Percentiles rank a stretch among this genome's conserved stretches.
Evolutionary conservation across 2,113 vertebrate species (phyloP).

Genomic region (Passer montanus): DNA sequence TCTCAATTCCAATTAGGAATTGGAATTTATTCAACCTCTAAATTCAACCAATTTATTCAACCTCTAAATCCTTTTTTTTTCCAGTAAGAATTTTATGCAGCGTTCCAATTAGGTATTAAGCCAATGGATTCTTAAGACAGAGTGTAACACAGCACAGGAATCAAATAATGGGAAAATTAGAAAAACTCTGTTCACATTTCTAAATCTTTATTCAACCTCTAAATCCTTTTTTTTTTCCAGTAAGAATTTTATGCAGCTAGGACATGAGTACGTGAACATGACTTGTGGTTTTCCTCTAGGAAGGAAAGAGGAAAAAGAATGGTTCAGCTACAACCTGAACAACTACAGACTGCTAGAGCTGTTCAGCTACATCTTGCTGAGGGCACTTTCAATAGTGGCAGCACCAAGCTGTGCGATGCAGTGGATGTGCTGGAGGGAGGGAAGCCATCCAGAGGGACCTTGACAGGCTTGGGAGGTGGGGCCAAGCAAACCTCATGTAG

Average conservation of each 20-base stretch:
- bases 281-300: neutral
- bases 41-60: too few relatives aligned
- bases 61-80: too few relatives aligned
- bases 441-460: neutral
- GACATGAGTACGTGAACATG: neutral
- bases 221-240: neutral
- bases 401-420: neutral
- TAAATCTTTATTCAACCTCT: neutral
- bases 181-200: neutral
- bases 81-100: too few relatives aligned
- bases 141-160: neutral
- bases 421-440: fast-evolving
- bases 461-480: neutral
- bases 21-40: too few relatives aligned
- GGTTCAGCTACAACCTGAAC: neutral
- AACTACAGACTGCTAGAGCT: neutral
- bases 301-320: neutral
- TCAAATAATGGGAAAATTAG: neutral
- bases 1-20: neutral
- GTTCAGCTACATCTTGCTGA: neutral
- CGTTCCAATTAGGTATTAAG: too few relatives aligned
- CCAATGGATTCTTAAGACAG: neutral
- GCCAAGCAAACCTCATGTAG: neutral
- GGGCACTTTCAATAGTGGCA: too few relatives aligned
- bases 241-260: neutral